Base-by-base conservation (phyloP, 1,140 invertebrate species). In the Microplitis demolitor region DNA sequence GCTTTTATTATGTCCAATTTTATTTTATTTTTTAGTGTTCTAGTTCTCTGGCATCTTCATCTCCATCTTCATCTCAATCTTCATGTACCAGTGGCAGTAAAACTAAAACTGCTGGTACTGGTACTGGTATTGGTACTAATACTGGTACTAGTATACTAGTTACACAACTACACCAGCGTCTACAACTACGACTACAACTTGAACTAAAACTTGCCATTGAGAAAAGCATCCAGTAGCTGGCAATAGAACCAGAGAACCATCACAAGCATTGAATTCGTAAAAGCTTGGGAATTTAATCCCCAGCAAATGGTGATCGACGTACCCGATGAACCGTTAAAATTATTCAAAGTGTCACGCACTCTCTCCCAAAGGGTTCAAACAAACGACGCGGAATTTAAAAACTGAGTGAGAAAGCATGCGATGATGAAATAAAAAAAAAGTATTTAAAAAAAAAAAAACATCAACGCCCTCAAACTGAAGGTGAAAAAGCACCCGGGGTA, bases 291-390 rank as follows among this genome's bases (percentile, higher is more conserved):
- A 61, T 33, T 61, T 5, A 33, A 61, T 33, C 24, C 58, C 31
- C 11, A 5, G 58, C 16, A 61, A 61, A 61, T 61, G 58, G n/a
- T 24, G 58, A 61, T 61, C 58, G 58, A 61, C 58, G 31, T 11
- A 13, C 11, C 9, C 58, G 58, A 61, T 34, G 16, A 24, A 61
- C 16, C 24, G 58, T 61, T 11, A 34, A 61, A 61, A 61, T 61
- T 61, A 61, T 61, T 61, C 58, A 24, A 61, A 61, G 33, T 61
- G 58, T 61, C 58, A 61, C 11, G n/a, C 58, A 24, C 16, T 61
- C 31, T 33, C 58, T 4, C 24, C 8, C n/a, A 8, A 8, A 11
- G 11, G 58, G 31, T 6, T 5, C 24, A 3, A 24, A 13, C 58
- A 31, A 31, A 24, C 31, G 13, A 14, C 13, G 4, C n/a, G 53